Percentiles rank a stretch among this genome's conserved stretches.
Evolutionary conservation across 2,113 vertebrate species (phyloP).

Genomic region (Sander vitreus): DNA sequence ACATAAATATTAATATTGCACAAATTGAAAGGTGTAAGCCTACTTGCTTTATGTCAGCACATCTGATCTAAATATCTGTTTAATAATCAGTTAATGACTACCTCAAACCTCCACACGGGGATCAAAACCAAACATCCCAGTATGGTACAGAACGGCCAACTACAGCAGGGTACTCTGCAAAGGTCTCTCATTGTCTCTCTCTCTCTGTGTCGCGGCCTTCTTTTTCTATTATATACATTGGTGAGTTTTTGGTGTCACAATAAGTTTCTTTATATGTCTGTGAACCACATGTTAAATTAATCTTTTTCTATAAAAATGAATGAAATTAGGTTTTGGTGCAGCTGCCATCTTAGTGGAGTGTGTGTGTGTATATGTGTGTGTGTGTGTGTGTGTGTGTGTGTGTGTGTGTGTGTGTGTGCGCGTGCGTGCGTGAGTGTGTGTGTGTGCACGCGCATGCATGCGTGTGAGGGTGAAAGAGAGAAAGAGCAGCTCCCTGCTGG

Average conservation of each 20-base stretch:
- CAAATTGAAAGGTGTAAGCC: too few species aligned
- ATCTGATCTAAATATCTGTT: too few species aligned
- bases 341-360: not conserved
- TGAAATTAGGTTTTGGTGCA: slow-evolving; percentile 3
- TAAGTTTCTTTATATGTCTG: not conserved
- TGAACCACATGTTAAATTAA: not conserved
- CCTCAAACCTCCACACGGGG: too few species aligned
- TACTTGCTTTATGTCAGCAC: too few species aligned
- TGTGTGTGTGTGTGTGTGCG: slow-evolving; percentile 9
- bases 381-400: not conserved
- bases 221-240: not conserved
- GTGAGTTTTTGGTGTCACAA: not conserved
- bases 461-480: not conserved
- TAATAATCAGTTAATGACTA: too few species aligned
- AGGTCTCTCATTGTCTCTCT: not conserved
- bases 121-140: too few species aligned
- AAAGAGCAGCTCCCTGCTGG: slow-evolving; percentile 46
- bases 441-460: not conserved
- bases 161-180: not conserved
- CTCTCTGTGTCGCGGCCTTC: not conserved
- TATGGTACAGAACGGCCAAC: too few species aligned
- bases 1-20: too few species aligned
- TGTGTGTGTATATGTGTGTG: slow-evolving; percentile 8
- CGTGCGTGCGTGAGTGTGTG: slow-evolving; percentile 6
- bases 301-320: too few species aligned